Conservation (phyloP, 2,888 invertebrate genomes). For the Drosophila formosana region DNA sequence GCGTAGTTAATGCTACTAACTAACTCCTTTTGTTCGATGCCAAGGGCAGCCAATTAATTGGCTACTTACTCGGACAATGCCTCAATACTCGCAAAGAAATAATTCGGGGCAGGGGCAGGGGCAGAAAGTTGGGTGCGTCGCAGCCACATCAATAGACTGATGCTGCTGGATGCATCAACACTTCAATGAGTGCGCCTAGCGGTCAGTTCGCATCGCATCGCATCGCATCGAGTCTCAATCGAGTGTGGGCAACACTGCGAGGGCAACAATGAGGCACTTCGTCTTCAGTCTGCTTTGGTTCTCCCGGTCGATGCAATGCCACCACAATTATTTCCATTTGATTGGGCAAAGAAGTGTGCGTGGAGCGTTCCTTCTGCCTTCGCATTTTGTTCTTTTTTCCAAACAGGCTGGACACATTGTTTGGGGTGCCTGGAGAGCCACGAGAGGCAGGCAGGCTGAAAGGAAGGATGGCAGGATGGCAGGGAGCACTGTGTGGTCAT, state of each 20-base stretch:
- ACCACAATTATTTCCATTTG: conserved; percentile 83
- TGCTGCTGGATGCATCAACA: conserved; percentile 78
- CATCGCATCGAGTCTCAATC: conserved; percentile 30
- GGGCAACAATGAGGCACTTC: conserved; percentile 51
- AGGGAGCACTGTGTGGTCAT: conserved; percentile 64
- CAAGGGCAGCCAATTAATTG: conserved; percentile 66
- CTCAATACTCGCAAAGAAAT: conserved; percentile 66
- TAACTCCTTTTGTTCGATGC: conserved; percentile 62
- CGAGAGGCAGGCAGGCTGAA: neutral
- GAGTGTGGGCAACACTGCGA: conserved; percentile 58
- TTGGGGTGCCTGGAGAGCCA: conserved; percentile 43
- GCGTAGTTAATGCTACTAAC: conserved; percentile 27
- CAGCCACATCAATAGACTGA: conserved; percentile 54
- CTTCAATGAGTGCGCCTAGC: conserved; percentile 74
- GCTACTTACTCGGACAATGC: conserved; percentile 55
- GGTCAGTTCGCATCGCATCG: conserved; percentile 26
- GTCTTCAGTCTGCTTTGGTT: conserved; percentile 36
- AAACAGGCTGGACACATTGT: conserved; percentile 57
- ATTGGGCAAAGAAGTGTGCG: conserved; percentile 83
- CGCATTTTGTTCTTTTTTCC: conserved; percentile 1
- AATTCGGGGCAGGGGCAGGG: conserved; percentile 27
- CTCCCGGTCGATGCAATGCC: conserved; percentile 33
- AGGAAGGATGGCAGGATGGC: neutral
- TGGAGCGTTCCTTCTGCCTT: conserved; percentile 57
- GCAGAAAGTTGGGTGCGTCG: conserved; percentile 12